These are phyloP conservation scores for Heterotilapia buettikoferi DNA, from an alignment of 2,113 vertebrate species.

Conservation along the genomic window DNA sequence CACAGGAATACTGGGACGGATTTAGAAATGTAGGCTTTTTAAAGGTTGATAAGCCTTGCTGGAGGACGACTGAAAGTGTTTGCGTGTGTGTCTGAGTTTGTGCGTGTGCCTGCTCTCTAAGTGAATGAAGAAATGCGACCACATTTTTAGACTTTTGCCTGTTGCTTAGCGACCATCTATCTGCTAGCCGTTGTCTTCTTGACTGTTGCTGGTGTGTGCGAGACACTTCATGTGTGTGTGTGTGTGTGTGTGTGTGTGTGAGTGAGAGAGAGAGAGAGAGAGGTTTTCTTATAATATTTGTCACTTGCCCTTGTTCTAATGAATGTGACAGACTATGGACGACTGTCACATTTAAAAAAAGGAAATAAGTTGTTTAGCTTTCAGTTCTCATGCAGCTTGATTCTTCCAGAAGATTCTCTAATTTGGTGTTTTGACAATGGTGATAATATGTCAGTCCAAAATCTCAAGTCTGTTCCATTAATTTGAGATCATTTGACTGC, in stretches of 20 bases:
- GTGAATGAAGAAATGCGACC: slow-evolving; percentile 29
- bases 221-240: not conserved
- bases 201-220: slow-evolving; percentile 26
- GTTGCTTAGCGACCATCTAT: slow-evolving; percentile 71
- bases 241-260: not conserved
- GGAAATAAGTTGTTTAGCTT: not conserved
- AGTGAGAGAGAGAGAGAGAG: not conserved
- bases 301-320: not conserved
- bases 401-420: not conserved
- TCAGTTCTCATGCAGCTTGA: not conserved
- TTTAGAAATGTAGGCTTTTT: slow-evolving; percentile 39
- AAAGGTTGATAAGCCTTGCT: slow-evolving; percentile 28
- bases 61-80: not conserved
- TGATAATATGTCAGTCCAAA: not conserved
- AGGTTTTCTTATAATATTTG: not conserved
- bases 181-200: slow-evolving; percentile 56
- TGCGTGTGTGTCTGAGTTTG: not conserved
- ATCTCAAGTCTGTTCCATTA: not conserved
- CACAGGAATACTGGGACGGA: not conserved
- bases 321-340: not conserved
- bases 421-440: not conserved
- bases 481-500: not conserved
- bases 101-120: slow-evolving; percentile 7
- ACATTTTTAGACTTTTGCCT: slow-evolving; percentile 67
- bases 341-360: not conserved